Percentiles rank a stretch among this genome's conserved stretches.
phyloP scores from a whole-genome alignment of 2,888 invertebrate genomes.

The Synanthedon andrenaeformis region DNA sequence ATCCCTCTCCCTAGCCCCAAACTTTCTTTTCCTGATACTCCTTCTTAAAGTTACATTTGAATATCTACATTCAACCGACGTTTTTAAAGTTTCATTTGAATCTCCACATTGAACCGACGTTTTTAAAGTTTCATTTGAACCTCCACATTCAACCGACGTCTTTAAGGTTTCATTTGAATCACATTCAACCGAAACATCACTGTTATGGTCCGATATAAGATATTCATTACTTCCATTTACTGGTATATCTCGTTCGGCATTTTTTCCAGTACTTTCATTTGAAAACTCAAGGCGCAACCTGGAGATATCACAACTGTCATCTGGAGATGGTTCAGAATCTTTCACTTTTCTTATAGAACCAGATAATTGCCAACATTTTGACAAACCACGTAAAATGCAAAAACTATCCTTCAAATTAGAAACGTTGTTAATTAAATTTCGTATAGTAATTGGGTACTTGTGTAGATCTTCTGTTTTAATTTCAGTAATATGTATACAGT shows the following conservation, averaged over 20 bases:
- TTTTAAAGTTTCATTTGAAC: not conserved
- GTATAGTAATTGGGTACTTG: slow-evolving; percentile 47
- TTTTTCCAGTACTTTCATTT: no score
- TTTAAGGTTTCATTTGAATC: not conserved
- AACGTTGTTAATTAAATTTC: slow-evolving; percentile 42
- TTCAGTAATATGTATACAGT: slow-evolving; percentile 45
- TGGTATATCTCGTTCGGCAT: not conserved
- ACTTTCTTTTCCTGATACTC: not conserved
- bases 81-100: not conserved
- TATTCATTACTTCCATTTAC: not conserved
- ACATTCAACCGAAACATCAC: not conserved
- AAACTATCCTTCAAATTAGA: slow-evolving; percentile 41
- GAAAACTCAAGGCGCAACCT: no score
- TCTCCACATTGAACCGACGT: not conserved
- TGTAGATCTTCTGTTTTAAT: slow-evolving; percentile 39
- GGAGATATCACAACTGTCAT: no score
- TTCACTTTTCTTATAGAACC: slow-evolving; percentile 43
- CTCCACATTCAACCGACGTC: not conserved
- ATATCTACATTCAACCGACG: not conserved
- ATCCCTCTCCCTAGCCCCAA: no score
- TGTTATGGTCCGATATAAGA: not conserved
- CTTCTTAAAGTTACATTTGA: not conserved
- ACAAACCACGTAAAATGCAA: slow-evolving; percentile 50
- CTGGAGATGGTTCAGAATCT: slow-evolving; percentile 6
- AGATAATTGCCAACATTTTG: slow-evolving; percentile 53